Base-by-base conservation (phyloP, 2,797 vertebrate species). In the Coccyzus lansbergi region DNA sequence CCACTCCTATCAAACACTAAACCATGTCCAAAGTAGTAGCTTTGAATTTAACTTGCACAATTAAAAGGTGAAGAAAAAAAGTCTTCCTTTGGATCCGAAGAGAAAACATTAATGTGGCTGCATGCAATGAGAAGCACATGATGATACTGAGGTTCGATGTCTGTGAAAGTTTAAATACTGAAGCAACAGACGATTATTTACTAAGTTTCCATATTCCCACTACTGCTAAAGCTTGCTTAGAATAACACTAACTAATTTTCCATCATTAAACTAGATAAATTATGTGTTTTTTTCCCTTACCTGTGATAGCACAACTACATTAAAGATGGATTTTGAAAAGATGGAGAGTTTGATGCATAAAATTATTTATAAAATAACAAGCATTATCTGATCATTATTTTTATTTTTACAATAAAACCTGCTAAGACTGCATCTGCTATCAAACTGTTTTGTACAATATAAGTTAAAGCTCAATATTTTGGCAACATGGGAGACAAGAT, bases 391-490 rank as follows among this genome's bases (percentile, higher is more conserved):
- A 52, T 44, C 17, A 8, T 26, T 76, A 24, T 55, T 85, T 74
- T 82, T 74, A 60, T 72, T 86, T 89, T 87, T 56, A 60, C 29
- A 55, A 16, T 38, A 69, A 83, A 42, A 42, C 22, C 29, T 68
- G 16, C 33, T 63, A 59, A 46, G 31, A 63, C 36, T 82, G 12
- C 4, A 9, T 80, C 88, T 78, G 21, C 36, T 90, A 38, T 72
- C 29, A 56, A 63, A 55, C 11, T 63, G 10, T 17, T 90, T 63
- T 60, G n/a, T 72, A 31, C 6, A 11, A 44, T 60, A 7, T 34
- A 65, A 90, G 84, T 71, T 71, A 56, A 80, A 89, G 22, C 40
- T 65, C 40, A 90, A 36, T 82, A 63, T 76, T 92, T 93, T 71
- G 62, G 15, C 34, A 90, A 9, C 20, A 10, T 76, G 49, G 13